Evolutionary conservation across 2,113 vertebrate species (phyloP), one percentile per base, ranked within the genome.

Genomic region (Ceratotherium simum): DNA sequence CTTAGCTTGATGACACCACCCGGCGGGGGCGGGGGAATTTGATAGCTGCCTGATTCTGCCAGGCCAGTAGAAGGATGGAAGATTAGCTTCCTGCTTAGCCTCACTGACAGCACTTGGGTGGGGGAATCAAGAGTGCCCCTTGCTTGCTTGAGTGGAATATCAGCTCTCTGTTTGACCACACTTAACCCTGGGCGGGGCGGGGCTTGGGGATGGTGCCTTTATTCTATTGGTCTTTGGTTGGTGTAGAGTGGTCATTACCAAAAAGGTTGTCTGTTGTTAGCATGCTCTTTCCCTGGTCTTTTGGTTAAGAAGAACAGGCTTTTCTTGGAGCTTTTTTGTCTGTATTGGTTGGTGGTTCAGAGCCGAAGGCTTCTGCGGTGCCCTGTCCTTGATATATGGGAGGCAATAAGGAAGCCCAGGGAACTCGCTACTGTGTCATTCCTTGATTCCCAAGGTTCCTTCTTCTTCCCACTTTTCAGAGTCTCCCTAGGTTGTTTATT

Each of bases 361-460:
- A 84, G 48, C 25, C 51, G 64, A 79, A 90, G 25, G 5, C 69
- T 87, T 60, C 29, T 65, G 62, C 4, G 29, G 1, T 8, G 5
- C 6, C n/a, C 31, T 36, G 5, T 46, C 6, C 8, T 75, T 20
- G 23, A 31, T 46, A 10, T 0, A 13, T 0, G 23, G 8, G 27
- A 65, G 16, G 29, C 33, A 80, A 33, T 29, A 46, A 73, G 27
- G 70, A 42, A 69, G 65, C 18, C n/a, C 36, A 65, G 60, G 25
- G 7, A 85, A 29, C 27, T 62, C 56, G 36, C 2, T 39, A 36
- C 11, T 2, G 1, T 10, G 21, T 65, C 67, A 23, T 65, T 90
- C 21, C 36, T 60, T 29, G 46, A 5, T 73, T 31, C 48, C 70
- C n/a, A 33, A 29, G 21, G 8, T 56, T 58, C 31, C 3, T 42